Evolutionary conservation across 2,888 invertebrate species (phyloP), one percentile per base, ranked within the genome.

Genomic region (Chirona hameri): DNA sequence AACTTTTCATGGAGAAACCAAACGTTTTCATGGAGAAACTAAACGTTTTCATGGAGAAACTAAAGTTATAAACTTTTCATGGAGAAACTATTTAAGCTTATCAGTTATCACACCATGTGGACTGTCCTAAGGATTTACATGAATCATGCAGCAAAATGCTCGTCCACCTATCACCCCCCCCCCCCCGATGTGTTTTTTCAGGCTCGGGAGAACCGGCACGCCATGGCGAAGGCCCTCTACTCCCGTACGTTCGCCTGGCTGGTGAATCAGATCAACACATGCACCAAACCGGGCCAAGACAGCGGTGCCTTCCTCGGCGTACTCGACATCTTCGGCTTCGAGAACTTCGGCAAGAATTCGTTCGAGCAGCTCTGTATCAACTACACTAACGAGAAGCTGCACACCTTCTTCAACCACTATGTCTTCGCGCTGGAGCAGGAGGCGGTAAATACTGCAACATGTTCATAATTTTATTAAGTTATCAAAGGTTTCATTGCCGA

Each of bases 321-420:
- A 14, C 90, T 97, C 76, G 97, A 97, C 88, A 97, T 97, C 86
- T 97, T 97, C 88, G 97, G 96, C 83, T 97, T 97, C 88, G 97
- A 97, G 89, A 96, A 97, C 90, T 97, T 97, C 88, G 90, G 92
- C 5, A 90, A 92, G n/a, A 97, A 97, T 88, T 96, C 96, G 1
- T 93, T 97, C 86, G 97, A 97, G 87, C 97, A 97, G 87, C 91
- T 96, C 21, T 96, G 96, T 88, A 97, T 97, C 85, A 97, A 97
- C 89, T 97, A 96, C 89, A 95, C 96, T 0, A 97, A 97, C 87
- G 96, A 97, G 88, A 97, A 97, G 88, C 90, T 97, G 60, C 97
- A 97, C 88, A 95, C 95, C 90, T 97, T 97, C 90, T 98, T 98
- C 89, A 97, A 97, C 89, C 96, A 97, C 87, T 97, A 97, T 87